Evolutionary conservation across 2,797 vertebrate species (phyloP).

Genomic region (Sebastes oblongus): DNA sequence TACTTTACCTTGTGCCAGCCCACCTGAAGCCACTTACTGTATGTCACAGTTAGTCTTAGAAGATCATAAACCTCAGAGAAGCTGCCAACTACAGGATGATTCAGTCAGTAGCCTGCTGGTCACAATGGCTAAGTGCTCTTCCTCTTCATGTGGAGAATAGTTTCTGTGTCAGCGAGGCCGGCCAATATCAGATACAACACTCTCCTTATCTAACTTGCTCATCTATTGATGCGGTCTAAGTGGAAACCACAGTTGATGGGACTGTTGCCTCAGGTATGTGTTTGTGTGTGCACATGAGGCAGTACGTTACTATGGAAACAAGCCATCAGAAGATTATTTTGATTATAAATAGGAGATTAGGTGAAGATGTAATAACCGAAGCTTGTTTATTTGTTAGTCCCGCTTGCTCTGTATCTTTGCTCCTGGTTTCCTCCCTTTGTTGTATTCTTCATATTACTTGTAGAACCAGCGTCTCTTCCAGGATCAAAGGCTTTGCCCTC

Average conservation of each 20-base stretch:
- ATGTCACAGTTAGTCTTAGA: background rate
- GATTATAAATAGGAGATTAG: conserved; percentile 7
- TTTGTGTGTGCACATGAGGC: conserved; percentile 6
- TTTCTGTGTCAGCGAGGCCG: background rate
- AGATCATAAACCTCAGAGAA: background rate
- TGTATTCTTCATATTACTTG: conserved; percentile 13
- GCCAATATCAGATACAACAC: conserved; percentile 2
- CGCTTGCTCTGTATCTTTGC: background rate
- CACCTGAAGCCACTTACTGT: background rate
- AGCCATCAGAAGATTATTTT: conserved; percentile 18
- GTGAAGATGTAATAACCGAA: background rate
- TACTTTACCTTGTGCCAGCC: background rate
- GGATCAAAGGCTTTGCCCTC: conserved; percentile 61
- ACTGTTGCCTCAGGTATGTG: conserved; percentile 3
- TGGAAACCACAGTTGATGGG: conserved; percentile 15
- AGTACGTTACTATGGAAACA: conserved; percentile 56
- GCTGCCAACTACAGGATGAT: background rate
- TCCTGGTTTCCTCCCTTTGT: conserved; percentile 5
- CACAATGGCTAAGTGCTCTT: background rate
- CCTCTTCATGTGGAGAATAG: background rate
- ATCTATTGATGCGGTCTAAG: conserved; percentile 37
- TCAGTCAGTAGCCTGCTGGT: background rate
- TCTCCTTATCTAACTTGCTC: conserved; percentile 21
- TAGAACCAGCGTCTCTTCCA: conserved; percentile 9
- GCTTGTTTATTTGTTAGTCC: background rate